Conservation (phyloP, 2,113 vertebrate species). For the Orycteropus afer region DNA sequence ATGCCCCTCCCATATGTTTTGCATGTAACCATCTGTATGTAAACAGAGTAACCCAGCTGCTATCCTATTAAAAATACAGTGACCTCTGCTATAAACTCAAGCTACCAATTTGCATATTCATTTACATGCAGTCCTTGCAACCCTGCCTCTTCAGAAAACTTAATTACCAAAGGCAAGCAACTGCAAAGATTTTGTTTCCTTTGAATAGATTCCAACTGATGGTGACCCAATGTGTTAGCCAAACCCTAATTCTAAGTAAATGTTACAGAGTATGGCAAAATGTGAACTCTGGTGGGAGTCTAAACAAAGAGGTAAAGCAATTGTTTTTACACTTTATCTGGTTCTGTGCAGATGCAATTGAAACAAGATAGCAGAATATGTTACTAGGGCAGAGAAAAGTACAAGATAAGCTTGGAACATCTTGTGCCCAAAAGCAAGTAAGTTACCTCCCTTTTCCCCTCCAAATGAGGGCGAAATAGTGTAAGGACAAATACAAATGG, state of each 20-base stretch:
- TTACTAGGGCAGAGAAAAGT: no score
- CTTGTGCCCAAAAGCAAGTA: no score
- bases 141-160: neutral
- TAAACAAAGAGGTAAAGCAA: neutral
- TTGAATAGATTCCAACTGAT: neutral
- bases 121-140: neutral
- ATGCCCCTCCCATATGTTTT: neutral
- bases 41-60: neutral
- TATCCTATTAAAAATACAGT: neutral
- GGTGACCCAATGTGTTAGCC: neutral
- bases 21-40: neutral
- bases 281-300: neutral
- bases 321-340: neutral
- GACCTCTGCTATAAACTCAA: neutral
- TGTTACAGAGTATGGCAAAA: neutral
- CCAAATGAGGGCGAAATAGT: no score
- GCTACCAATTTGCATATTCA: neutral
- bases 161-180: neutral
- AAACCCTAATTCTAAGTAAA: neutral
- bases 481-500: no score
- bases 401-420: no score
- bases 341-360: neutral
- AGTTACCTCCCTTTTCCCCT: no score
- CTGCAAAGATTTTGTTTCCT: neutral
- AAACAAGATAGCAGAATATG: neutral